Conservation (phyloP, 1,140 invertebrate species). For the Cydia splendana region DNA sequence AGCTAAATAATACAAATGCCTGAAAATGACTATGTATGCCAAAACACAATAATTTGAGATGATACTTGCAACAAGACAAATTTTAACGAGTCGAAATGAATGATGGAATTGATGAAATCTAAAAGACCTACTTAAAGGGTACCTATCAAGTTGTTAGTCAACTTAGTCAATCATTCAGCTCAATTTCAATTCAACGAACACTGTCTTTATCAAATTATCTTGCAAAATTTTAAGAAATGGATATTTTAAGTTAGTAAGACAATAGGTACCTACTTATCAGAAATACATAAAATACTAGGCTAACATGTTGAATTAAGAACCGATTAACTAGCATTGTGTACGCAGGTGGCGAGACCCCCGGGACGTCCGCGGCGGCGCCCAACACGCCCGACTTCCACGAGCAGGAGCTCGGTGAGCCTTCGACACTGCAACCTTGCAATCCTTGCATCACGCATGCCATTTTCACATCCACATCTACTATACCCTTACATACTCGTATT, state of each 20-base stretch:
- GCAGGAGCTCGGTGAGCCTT: slow-evolving; percentile 65
- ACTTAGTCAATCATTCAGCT: too few relatives aligned
- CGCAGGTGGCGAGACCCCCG: slow-evolving; percentile 66
- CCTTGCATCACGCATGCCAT: neutral
- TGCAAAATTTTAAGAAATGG: neutral
- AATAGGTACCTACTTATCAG: too few relatives aligned
- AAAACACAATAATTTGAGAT: too few relatives aligned
- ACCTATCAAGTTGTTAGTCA: too few relatives aligned
- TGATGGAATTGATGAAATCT: too few relatives aligned
- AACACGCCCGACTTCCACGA: slow-evolving; percentile 58
- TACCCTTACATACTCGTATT: neutral
- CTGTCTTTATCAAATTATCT: neutral
- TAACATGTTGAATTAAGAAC: slow-evolving; percentile 19
- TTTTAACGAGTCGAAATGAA: too few relatives aligned
- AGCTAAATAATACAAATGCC: too few relatives aligned
- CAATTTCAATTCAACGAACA: neutral
- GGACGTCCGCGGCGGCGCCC: slow-evolving; percentile 51
- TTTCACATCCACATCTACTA: neutral
- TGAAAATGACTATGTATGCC: too few relatives aligned
- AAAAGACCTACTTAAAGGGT: too few relatives aligned
- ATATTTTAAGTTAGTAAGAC: too few relatives aligned
- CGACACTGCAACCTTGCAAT: neutral
- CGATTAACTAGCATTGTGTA: slow-evolving; percentile 46
- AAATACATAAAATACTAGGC: neutral
- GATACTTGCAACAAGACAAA: too few relatives aligned